Evolutionary conservation across 2,888 invertebrate genomes (phyloP), one percentile per base, ranked within the genome.

Genomic region (Microctonus hyperodae): DNA sequence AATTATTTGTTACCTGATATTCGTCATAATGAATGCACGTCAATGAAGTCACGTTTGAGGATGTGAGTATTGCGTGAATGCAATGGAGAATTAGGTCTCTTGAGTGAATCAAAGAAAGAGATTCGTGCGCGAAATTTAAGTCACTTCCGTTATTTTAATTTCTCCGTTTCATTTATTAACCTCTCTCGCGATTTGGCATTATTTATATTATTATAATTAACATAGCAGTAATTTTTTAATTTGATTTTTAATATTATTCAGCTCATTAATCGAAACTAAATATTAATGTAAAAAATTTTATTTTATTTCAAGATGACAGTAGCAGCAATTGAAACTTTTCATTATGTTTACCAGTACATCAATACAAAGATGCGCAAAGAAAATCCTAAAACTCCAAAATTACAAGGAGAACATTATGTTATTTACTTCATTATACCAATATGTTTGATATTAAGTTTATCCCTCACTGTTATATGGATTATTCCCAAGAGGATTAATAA

Each of bases 401-500:
- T 83, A 25, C 80, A 79, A 0, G 79, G 80, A 71, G 79, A 82
- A 60, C 73, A 68, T 55, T 79, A 81, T 72, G 72, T 74, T 0
- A 69, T 80, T 64, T 81, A 80, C 65, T 69, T 72, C 48, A 59
- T 77, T 10, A 81, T 81, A 69, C 78, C 79, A 5, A 11, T 76
- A 20, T 79, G 80, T 71, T 76, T 80, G 72, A 0, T 67, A 0
- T 16, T 67, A 3, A 79, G 78, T 44, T 7, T 72, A 0, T 7
- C 72, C n/a, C 70, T 75, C 20, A 70, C 65, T n/a, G 28, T 72
- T 10, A 10, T 76, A 0, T 78, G 79, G 78, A 33, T 72, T 33
- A 37, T n/a, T 9, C 70, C 59, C 44, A 68, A 61, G 4, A 58
- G 50, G 1, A 61, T 74, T 4, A 28, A 11, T 1, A 59, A 59